phyloP scores from a whole-genome alignment of 2,888 invertebrate species.

The Pterostichus niger region DNA sequence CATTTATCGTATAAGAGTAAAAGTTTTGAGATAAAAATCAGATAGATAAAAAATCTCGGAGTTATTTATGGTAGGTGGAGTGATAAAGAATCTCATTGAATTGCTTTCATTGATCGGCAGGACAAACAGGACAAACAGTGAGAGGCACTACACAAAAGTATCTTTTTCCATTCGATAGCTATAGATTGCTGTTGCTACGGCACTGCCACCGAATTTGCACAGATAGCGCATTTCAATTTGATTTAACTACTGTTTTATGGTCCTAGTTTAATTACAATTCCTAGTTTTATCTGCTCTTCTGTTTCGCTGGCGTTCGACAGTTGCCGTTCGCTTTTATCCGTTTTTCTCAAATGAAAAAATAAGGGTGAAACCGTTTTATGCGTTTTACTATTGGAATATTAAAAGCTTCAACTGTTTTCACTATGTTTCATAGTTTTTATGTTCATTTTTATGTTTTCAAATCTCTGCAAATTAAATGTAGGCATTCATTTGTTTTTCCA shows the following conservation, averaged over 20 bases:
- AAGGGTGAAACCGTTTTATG: conserved; percentile 6
- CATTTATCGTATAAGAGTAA: too few species aligned
- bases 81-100: conserved; percentile 21
- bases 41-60: conserved; percentile 12
- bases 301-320: conserved; percentile 44
- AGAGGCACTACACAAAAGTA: neutral
- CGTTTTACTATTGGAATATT: conserved; percentile 29
- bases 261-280: conserved; percentile 66
- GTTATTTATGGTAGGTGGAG: neutral
- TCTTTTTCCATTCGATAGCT: conserved; percentile 17
- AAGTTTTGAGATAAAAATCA: neutral
- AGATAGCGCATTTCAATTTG: conserved; percentile 65
- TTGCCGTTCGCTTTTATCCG: conserved; percentile 31
- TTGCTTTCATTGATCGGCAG: conserved; percentile 12
- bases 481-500: too few species aligned
- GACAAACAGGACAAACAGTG: conserved; percentile 15
- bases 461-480: conserved; percentile 17
- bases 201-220: conserved; percentile 51
- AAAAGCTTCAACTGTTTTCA: neutral
- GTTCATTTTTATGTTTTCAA: conserved; percentile 5
- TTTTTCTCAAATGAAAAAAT: conserved; percentile 33
- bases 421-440: conserved; percentile 25
- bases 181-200: conserved; percentile 8
- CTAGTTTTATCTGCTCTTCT: conserved; percentile 64
- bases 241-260: conserved; percentile 63